Evolutionary conservation across 2,888 invertebrate genomes (phyloP), one percentile per base, ranked within the genome.

Genomic region (Morpho achilles): DNA sequence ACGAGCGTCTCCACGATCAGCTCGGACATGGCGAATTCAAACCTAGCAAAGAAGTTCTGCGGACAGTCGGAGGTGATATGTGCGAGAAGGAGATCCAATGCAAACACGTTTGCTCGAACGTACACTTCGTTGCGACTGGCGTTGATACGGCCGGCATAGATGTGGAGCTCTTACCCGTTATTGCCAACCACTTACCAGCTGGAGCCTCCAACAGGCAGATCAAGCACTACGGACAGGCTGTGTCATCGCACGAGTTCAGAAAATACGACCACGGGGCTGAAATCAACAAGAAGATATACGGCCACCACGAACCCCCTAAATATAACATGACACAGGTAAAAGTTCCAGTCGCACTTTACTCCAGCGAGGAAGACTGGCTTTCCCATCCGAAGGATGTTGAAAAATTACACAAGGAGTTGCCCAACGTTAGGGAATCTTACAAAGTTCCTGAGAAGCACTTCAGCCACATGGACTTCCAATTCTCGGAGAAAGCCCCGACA

Each of bases 281-380:
- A 45, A 76, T 82, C 65, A 89, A 91, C 72, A 57, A 71, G 66
- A 62, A 75, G 62, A 78, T 84, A 43, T 91, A 91, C 68, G 89
- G 87, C 4, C 69, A 68, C 39, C 64, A 63, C 8, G 65, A 72
- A 64, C 82, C 91, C 1, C 86, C 88, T 0, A 77, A 74, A 46
- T 91, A 86, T 75, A 74, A 87, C 56, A 69, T 91, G 70, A 67
- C 75, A 8, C 73, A 79, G 45, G 88, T 91, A n/a, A 70, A 68
- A 32, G 79, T 75, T 0, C 91, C 92, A 1, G 86, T 91, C 22
- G 74, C 74, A 1, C 67, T 91, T 52, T 87, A 82, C 77, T 82
- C 80, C 74, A 82, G 84, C 59, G 79, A 81, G 10, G 93, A 93
- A 50, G 96, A 96, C 79, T 93, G 93, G 92, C 79, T 96, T 53